These are phyloP conservation scores for Melinaea marsaeus DNA, from an alignment of 2,888 invertebrate species.

Conservation along the genomic window DNA sequence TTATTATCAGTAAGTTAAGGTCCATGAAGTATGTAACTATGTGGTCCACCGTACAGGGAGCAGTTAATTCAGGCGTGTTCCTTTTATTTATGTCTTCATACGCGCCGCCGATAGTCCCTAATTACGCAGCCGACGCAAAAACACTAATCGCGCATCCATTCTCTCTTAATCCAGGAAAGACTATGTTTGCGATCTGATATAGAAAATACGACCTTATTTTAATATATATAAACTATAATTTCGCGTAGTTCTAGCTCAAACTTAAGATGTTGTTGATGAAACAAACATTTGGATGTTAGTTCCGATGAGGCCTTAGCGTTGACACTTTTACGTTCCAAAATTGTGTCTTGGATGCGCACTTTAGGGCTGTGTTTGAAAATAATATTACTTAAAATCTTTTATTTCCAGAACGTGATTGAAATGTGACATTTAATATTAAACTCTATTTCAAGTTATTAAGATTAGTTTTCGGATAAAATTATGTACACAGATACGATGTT, in stretches of 20 bases:
- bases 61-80: constrained; percentile 65
- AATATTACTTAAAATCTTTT: constrained; percentile 5
- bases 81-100: constrained; percentile 78
- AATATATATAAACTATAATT: background rate
- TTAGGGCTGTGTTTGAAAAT: background rate
- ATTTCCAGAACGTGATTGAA: constrained; percentile 1
- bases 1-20: constrained; percentile 15
- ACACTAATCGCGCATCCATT: constrained; percentile 72
- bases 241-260: background rate
- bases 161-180: constrained; percentile 21
- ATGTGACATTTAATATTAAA: background rate
- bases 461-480: constrained; percentile 25
- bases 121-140: constrained; percentile 72
- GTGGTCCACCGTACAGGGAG: constrained; percentile 29
- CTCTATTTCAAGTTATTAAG: constrained; percentile 13
- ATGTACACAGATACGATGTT: constrained; percentile 41
- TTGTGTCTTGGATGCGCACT: background rate
- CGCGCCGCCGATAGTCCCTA: constrained; percentile 75
- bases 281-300: background rate
- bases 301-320: background rate
- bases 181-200: background rate
- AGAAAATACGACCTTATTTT: constrained; percentile 10
- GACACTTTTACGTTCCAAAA: background rate
- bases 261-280: background rate
- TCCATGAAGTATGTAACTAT: constrained; percentile 7